A percentile compares a stretch with the other conserved stretches of the same genome.
Evolutionary conservation across 30 jellyfish, hydroid and myxozoan species (phyloP).

Genomic region (Turritopsis dohrnii): DNA sequence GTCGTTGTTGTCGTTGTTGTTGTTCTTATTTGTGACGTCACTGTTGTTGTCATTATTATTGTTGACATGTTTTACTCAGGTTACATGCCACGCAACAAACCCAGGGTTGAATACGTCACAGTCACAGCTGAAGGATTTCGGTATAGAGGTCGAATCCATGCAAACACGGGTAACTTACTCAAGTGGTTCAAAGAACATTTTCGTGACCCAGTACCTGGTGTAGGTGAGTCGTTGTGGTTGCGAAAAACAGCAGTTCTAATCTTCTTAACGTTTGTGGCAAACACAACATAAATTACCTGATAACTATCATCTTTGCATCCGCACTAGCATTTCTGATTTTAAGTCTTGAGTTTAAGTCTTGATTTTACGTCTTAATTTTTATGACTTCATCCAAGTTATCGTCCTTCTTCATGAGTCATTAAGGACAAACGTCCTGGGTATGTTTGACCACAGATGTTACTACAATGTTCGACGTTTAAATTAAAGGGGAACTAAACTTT

Average conservation of each 20-base stretch:
- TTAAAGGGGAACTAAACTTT: too few relatives aligned
- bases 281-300: too few relatives aligned
- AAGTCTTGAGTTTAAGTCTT: too few relatives aligned
- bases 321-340: too few relatives aligned
- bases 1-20: background rate
- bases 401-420: too few relatives aligned
- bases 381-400: too few relatives aligned
- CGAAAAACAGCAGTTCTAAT: too few relatives aligned
- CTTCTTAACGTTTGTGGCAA: background rate
- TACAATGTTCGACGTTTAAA: too few relatives aligned
- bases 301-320: too few relatives aligned
- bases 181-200: constrained; percentile 98
- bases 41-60: background rate
- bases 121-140: constrained; percentile 96
- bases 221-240: constrained; percentile 10
- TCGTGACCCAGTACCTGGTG: constrained; percentile 98
- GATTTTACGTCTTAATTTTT: too few relatives aligned
- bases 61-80: constrained; percentile 27
- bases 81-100: constrained; percentile 95
- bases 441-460: too few relatives aligned
- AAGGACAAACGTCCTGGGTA: too few relatives aligned
- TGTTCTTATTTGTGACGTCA: background rate
- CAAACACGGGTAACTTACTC: constrained; percentile 57
- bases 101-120: constrained; percentile 81
- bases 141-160: constrained; percentile 92